Evolutionary conservation across 2,888 invertebrate genomes (phyloP).

Genomic region (Yponomeuta malinellus): DNA sequence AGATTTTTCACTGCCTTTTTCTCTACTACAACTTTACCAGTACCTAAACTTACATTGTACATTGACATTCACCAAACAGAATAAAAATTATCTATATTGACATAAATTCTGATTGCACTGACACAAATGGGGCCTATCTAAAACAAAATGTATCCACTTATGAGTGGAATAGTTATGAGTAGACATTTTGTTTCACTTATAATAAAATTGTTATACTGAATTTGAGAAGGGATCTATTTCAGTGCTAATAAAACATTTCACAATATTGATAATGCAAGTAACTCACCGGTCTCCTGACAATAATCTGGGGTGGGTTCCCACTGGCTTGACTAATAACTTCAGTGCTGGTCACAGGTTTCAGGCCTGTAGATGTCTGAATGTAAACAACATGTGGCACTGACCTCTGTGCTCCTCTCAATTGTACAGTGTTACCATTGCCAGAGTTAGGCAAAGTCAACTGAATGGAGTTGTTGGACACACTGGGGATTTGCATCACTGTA

Average conservation of each 20-base stretch:
- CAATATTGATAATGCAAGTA: neutral
- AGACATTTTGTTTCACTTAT: too few species aligned
- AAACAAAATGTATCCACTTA: too few species aligned
- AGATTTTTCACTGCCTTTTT: too few species aligned
- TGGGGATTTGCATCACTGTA: constrained; percentile 58
- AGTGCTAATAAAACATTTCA: neutral
- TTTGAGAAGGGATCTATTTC: neutral
- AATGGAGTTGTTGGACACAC: constrained; percentile 53
- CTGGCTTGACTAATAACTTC: constrained; percentile 68
- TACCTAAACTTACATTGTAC: too few species aligned
- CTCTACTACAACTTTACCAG: too few species aligned
- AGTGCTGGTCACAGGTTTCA: constrained; percentile 64
- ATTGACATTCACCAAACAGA: too few species aligned
- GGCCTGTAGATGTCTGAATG: constrained; percentile 72
- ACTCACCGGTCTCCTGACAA: constrained; percentile 72
- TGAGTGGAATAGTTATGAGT: too few species aligned
- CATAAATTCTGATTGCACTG: too few species aligned
- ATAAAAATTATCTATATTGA: too few species aligned
- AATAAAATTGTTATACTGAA: too few species aligned
- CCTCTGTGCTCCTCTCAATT: constrained; percentile 48
- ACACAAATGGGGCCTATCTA: too few species aligned
- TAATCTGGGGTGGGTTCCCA: constrained; percentile 69
- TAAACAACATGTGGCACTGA: constrained; percentile 76
- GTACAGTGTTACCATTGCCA: constrained; percentile 35
- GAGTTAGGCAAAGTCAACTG: constrained; percentile 46